Base-by-base conservation (phyloP, 37 sponge, comb jelly and placozoan species). In the Hexactinellida sp. region DNA sequence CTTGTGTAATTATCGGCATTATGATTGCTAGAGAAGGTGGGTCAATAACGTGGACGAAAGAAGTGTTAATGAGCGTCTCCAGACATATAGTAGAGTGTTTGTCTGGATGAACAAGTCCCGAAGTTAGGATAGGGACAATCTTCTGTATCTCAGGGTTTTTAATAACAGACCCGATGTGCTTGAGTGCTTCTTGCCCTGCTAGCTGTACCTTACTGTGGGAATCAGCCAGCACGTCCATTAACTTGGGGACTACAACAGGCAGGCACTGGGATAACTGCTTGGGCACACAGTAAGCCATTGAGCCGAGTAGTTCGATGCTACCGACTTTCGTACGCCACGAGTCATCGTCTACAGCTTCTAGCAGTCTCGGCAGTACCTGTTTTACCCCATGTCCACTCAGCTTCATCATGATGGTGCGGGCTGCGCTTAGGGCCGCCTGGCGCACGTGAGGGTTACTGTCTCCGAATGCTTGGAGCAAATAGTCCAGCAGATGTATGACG, bases 231-330 rank as follows among this genome's bases (percentile, higher is more conserved):
- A 94, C 92, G 32, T 93, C 93, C 54, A 92, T 92, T 36, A 99
- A 87, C 0, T 85, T 85, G 0, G 99, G 99, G 0, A 99, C 99
- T 35, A 99, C 96, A 37, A 86, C 90, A 24, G 99, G 99, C 19
- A 99, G 92, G 39, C 99, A 99, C 83, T 97, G 92, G 38, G 99
- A 99, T 34, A 99, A 89, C 82, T 99, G 99, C 88, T 94, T 93
- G 0, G 99, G 99, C 54, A 95, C 97, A 71, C 99, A 99, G 89
- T 90, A 93, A 16, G 99, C 99, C 99, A 99, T 99, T 0, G 96
- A 90, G 0, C 99, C 99, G 13, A 99, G 91, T 37, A 99, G 87
- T 86, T 99, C 99, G 0, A 93, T 97, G 89, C 94, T 93, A 0
- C 92, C 92, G 23, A 93, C 92, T 88, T 99, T 99, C 0, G 99